These are phyloP conservation scores for Sarcophaga peregrina DNA, from an alignment of 1,140 invertebrate species.

Conservation along the genomic window DNA sequence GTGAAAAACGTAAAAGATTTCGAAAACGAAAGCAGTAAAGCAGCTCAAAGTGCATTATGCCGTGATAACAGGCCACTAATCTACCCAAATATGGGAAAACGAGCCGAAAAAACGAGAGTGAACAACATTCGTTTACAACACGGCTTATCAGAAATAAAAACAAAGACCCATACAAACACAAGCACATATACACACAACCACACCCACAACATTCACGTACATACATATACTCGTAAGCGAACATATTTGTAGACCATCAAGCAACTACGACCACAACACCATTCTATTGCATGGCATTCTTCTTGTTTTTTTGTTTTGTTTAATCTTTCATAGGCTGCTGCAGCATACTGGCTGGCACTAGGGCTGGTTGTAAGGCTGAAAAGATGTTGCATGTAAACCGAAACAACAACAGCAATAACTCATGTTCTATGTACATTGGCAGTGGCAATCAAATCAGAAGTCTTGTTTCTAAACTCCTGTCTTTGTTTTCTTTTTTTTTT, in stretches of 20 bases:
- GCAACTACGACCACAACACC: too few relatives aligned
- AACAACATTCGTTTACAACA: not conserved
- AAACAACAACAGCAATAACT: not conserved
- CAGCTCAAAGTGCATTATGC: conserved; percentile 44
- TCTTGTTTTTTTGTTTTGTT: too few relatives aligned
- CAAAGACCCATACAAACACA: not conserved
- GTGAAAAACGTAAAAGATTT: not conserved
- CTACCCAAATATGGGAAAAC: conserved; percentile 39
- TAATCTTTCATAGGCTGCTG: too few relatives aligned
- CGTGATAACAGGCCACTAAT: conserved; percentile 47
- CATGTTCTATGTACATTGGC: not conserved
- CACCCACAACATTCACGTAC: not conserved
- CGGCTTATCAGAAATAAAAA: conserved; percentile 21
- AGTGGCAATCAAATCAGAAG: too few relatives aligned
- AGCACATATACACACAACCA: not conserved
- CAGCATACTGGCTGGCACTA: too few relatives aligned
- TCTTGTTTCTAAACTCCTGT: too few relatives aligned
- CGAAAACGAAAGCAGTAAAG: not conserved
- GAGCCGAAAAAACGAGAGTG: not conserved
- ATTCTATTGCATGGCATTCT: too few relatives aligned
- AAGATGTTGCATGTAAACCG: too few relatives aligned
- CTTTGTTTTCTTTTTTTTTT: too few relatives aligned
- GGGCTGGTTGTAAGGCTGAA: not conserved
- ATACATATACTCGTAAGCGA: too few relatives aligned
- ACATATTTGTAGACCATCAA: too few relatives aligned